Evolutionary conservation across 2,888 invertebrate genomes (phyloP).

Genomic region (Phanerotoma sp.): DNA sequence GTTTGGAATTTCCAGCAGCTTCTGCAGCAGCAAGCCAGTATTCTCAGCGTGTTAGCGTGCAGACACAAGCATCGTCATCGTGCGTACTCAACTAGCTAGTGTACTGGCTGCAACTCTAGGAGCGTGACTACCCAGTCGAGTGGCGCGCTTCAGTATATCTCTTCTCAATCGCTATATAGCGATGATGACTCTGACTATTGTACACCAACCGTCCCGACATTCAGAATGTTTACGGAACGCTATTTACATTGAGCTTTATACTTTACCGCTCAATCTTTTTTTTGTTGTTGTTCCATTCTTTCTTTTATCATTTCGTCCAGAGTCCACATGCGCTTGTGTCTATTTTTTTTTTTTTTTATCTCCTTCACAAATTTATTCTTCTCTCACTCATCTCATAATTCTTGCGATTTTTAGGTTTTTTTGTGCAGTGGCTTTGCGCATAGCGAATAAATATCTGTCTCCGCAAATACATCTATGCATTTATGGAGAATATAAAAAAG

Average conservation of each 20-base stretch:
- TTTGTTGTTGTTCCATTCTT: too few species aligned
- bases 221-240: slow-evolving; percentile 6
- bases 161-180: slow-evolving; percentile 3
- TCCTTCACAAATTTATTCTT: slow-evolving; percentile 8
- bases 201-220: slow-evolving; percentile 1
- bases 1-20: slow-evolving; percentile 29
- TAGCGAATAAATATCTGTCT: slow-evolving; percentile 2
- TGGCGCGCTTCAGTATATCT: background rate
- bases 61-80: slow-evolving; percentile 8
- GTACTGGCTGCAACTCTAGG: slow-evolving; percentile 3
- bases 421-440: too few species aligned
- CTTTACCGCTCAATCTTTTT: background rate
- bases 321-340: too few species aligned
- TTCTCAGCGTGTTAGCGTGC: slow-evolving; percentile 7
- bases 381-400: background rate
- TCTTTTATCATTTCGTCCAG: slow-evolving; percentile 5
- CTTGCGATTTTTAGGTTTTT: background rate
- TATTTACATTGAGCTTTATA: slow-evolving; percentile 7
- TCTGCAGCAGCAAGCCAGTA: slow-evolving; percentile 1
- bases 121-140: background rate
- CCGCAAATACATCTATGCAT: slow-evolving; percentile 1
- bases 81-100: slow-evolving; percentile 3
- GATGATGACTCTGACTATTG: slow-evolving; percentile 14
- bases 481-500: too few species aligned
- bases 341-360: too few species aligned